Base-by-base conservation (phyloP, 2,797 vertebrate species). In the Enteromius radiatus region DNA sequence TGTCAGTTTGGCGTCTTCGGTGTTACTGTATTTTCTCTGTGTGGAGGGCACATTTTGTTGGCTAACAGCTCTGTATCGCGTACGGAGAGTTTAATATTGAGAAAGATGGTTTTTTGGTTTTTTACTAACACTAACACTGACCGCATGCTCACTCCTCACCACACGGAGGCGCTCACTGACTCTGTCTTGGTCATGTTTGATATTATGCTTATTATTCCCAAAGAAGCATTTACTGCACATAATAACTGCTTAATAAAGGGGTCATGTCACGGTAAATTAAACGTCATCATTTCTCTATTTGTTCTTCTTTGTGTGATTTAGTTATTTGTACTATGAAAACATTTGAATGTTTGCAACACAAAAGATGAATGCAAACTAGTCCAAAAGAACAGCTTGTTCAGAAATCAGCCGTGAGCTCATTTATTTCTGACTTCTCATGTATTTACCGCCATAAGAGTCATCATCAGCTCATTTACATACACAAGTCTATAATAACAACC, bases 161-260 rank as follows among this genome's bases (percentile, higher is more conserved):
- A 80, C 65, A 54, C 8, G 36, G 26, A 7, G 45, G 56, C 21
- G 79, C 79, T 69, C 1, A 79, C n/a, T 17, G 1, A 4, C 23
- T 5, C 38, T 11, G 17, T 56, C 69, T 36, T 36, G 10, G 23
- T 31, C 31, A 19, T 43, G 23, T 36, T 49, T 67, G 9, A 56
- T 15, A 41, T 7, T 0, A 36, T 65, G 33, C 63, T 31, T 63
- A 21, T 8, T 33, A 21, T 28, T 61, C 56, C 0, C 0, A 68
- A 23, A 5, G 9, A 11, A 2, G 31, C 10, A n/a, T 64, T 15
- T 47, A 10, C 54, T 47, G 28, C 54, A 47, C 54, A 47, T 61
- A 23, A 23, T n/a, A 36, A 47, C 26, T 45, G 14, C 26, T 31
- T 70, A 47, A 63, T 47, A 71, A 73, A 63, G 78, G 78, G 78